phyloP scores from a whole-genome alignment of 2,888 invertebrate genomes.

The Rapana venosa region DNA sequence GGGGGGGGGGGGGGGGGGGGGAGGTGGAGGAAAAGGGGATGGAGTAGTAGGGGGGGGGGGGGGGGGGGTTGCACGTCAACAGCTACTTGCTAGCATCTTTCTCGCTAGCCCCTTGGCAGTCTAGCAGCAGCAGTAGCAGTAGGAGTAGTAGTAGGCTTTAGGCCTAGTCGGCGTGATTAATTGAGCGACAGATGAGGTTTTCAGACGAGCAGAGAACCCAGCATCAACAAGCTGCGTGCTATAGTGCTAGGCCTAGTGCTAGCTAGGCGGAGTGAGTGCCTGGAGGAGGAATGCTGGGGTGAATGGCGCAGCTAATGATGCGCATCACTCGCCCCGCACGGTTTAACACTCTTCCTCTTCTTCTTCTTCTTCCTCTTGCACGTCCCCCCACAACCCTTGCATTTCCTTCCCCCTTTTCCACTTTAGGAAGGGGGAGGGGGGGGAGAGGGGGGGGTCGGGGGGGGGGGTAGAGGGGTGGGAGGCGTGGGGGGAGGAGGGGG shows the following conservation, averaged over 20 bases:
- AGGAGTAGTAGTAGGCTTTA: too few species aligned
- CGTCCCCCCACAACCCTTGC: too few species aligned
- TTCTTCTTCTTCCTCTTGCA: too few species aligned
- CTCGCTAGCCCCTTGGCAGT: too few species aligned
- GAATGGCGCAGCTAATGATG: slow-evolving; percentile 33
- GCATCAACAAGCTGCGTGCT: slow-evolving; percentile 37
- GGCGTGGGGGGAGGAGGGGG: not conserved
- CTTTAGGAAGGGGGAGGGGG: not conserved
- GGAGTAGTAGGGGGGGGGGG: too few species aligned
- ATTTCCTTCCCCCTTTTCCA: not conserved
- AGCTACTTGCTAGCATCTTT: too few species aligned
- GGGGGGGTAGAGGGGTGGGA: not conserved
- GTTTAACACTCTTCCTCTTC: not conserved
- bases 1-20: too few species aligned
- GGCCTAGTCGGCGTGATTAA: not conserved
- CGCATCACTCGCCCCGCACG: slow-evolving; percentile 33
- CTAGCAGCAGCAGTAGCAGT: too few species aligned
- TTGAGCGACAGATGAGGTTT: slow-evolving; percentile 32
- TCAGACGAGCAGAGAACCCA: slow-evolving; percentile 25
- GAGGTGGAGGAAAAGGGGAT: too few species aligned
- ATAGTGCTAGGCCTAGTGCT: too few species aligned
- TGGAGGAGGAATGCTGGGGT: slow-evolving; percentile 19
- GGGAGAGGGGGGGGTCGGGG: slow-evolving; percentile 21
- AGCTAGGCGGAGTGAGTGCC: not conserved
- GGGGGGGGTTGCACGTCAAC: too few species aligned